These are phyloP conservation scores for Anolis apletophallus DNA, from an alignment of 2,797 vertebrate genomes.

Conservation along the genomic window DNA sequence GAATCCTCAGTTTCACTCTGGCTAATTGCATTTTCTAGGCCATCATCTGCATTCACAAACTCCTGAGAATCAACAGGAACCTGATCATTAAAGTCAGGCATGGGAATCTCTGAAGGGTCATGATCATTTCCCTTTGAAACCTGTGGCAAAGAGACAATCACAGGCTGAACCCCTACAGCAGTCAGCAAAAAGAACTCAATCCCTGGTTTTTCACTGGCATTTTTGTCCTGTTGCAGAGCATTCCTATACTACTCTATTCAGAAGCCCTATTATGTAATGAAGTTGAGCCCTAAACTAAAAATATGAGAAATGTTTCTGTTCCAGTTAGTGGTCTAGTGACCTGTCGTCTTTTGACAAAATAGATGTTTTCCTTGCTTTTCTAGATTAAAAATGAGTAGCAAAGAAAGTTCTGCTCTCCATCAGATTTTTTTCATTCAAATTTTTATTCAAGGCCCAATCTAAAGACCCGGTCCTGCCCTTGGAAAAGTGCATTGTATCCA, in stretches of 20 bases:
- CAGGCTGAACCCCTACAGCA: no score
- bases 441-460: constrained; percentile 52
- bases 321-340: neutral
- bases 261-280: neutral
- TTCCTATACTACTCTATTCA: neutral
- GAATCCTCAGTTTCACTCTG: no score
- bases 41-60: no score
- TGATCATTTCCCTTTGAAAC: no score
- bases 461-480: constrained; percentile 54
- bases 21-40: no score
- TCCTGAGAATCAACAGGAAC: no score
- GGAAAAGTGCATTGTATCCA: constrained; percentile 28
- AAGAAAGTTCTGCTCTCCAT: neutral
- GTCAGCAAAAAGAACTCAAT: neutral
- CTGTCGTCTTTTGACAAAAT: neutral
- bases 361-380: neutral
- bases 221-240: neutral
- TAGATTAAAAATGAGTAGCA: neutral
- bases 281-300: neutral
- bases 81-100: no score
- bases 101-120: no score
- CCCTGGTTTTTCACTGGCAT: neutral
- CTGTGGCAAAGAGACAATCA: no score
- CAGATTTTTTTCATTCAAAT: neutral
- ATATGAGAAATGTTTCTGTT: neutral